Evolutionary conservation across 2,888 invertebrate species (phyloP).

Genomic region (Scaptodrosophila latifasciaeformis): DNA sequence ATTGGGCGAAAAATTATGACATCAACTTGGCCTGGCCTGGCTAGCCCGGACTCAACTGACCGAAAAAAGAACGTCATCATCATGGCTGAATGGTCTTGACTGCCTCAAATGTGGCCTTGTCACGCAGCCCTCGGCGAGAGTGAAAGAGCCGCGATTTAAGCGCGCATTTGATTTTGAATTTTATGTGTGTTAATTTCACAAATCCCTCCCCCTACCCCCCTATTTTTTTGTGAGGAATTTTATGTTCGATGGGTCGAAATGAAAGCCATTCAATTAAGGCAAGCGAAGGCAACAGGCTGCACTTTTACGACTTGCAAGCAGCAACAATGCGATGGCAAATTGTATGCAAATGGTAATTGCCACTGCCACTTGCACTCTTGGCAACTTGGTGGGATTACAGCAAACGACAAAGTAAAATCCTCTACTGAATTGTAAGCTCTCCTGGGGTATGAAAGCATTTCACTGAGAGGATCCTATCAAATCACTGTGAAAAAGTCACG

Average conservation of each 20-base stretch:
- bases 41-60: too few relatives aligned
- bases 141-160: constrained; percentile 37
- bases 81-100: constrained; percentile 36
- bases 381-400: too few relatives aligned
- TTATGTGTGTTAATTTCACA: too few relatives aligned
- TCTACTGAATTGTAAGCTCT: too few relatives aligned
- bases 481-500: too few relatives aligned
- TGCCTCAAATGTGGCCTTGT: constrained; percentile 24
- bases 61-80: background rate
- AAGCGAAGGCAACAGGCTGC: constrained; percentile 30
- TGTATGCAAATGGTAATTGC: too few relatives aligned
- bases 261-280: constrained; percentile 3
- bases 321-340: background rate
- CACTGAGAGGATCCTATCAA: too few relatives aligned
- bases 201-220: too few relatives aligned
- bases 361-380: too few relatives aligned
- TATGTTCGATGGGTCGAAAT: background rate
- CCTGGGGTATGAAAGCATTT: too few relatives aligned
- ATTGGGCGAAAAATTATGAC: constrained; percentile 41
- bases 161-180: constrained; percentile 13
- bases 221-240: too few relatives aligned
- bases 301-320: constrained; percentile 8
- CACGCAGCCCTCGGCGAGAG: constrained; percentile 33
- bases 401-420: too few relatives aligned
- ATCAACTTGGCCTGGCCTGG: constrained; percentile 43